Base-by-base conservation (phyloP, 2,113 vertebrate genomes). In the Odobenus rosmarus region DNA sequence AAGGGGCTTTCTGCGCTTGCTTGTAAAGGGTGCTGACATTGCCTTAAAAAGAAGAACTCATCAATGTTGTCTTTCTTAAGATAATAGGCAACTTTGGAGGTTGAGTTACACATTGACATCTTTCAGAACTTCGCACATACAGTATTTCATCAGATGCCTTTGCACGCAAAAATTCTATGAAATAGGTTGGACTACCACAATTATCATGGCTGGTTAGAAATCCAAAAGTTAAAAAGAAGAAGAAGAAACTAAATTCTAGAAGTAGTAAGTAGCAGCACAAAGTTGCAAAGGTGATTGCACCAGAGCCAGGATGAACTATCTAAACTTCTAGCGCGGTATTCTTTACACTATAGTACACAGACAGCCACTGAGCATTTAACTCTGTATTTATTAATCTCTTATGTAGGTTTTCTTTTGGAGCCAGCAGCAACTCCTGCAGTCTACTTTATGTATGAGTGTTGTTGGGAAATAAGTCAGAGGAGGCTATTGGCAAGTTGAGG, bases 401-500 rank as follows among this genome's bases (percentile, higher is more conserved):
- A 36, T 57, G 53, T 36, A 88, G 71, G 14, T 90, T 96, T 97
- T 77, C 42, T 87, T 95, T 95, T 96, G 74, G 69, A 95, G 81
- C 53, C 86, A 61, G n/a, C 69, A 95, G 36, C 88, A 93, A 64
- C 49, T 71, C 46, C 85, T 96, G 90, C 59, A 96, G 86, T 77
- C 19, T 28, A 94, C 53, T 96, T 96, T 95, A 72, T 90, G 31
- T 90, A 84, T 42, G 69, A 76, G 1, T 82, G 13, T 59, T 91
- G 33, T 55, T 79, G 71, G 85, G 77, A 96, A 96, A 90, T 96
- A 96, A 96, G 97, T 92, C 81, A 97, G 79, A 90, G 49, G 59
- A 93, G 74, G 53, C 71, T 96, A 88, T 85, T 96, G 94, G 94
- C 94, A 97, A 97, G 81, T 94, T 96, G 88, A 96, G 53, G 39